phyloP scores from a whole-genome alignment of 2,888 invertebrate species.

The Alsophila aescularia region DNA sequence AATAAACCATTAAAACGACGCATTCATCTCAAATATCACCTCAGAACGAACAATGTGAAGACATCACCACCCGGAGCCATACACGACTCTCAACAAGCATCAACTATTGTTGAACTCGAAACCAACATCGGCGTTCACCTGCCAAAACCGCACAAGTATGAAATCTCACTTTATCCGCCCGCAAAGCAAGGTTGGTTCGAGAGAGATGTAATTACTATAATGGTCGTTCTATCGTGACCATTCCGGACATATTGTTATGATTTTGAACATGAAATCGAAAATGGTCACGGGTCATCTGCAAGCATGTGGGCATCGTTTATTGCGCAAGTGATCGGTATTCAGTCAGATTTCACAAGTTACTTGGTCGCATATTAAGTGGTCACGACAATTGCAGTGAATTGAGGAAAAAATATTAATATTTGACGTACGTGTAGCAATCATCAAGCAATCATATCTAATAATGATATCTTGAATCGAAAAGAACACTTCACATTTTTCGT shows the following conservation, averaged over 20 bases:
- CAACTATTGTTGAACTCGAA: slow-evolving; percentile 71
- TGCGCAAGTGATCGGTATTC: slow-evolving; percentile 62
- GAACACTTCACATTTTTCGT: too few species aligned
- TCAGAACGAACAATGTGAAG: slow-evolving; percentile 71
- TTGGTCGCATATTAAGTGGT: slow-evolving; percentile 52
- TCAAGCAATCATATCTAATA: too few species aligned
- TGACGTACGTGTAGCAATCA: background rate
- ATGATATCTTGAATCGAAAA: too few species aligned
- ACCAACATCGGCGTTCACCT: slow-evolving; percentile 50
- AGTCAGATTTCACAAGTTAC: slow-evolving; percentile 69
- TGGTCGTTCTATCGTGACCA: slow-evolving; percentile 74
- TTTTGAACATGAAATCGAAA: slow-evolving; percentile 78
- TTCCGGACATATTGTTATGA: slow-evolving; percentile 74
- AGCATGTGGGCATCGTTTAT: slow-evolving; percentile 57
- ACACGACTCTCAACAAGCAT: slow-evolving; percentile 64
- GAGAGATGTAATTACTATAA: slow-evolving; percentile 74
- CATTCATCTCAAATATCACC: slow-evolving; percentile 24
- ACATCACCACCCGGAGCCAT: slow-evolving; percentile 71
- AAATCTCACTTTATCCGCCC: slow-evolving; percentile 40
- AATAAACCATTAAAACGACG: slow-evolving; percentile 22
- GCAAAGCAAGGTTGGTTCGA: slow-evolving; percentile 53
- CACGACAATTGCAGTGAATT: slow-evolving; percentile 44
- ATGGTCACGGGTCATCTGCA: slow-evolving; percentile 72
- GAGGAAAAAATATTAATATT: slow-evolving; percentile 17
- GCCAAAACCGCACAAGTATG: slow-evolving; percentile 40